Evolutionary conservation across 2,797 vertebrate species (phyloP).

Genomic region (Paguma larvata): DNA sequence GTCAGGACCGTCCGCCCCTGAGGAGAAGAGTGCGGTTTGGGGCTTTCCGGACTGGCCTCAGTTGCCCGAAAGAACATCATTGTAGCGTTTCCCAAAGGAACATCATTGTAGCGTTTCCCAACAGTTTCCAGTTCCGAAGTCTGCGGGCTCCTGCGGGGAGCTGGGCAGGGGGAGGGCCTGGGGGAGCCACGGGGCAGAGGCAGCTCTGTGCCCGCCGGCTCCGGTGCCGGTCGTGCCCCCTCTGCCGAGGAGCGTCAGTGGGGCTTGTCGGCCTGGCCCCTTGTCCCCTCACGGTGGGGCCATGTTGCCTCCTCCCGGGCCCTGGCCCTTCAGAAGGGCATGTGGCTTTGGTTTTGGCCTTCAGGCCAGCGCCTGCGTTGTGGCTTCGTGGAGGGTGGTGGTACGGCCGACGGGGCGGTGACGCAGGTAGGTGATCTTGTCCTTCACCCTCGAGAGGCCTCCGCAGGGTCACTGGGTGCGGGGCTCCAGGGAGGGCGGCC

Average conservation of each 20-base stretch:
- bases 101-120: not conserved
- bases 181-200: not conserved
- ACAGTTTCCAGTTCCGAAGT: not conserved
- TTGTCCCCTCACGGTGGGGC: not conserved
- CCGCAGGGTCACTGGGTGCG: not conserved
- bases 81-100: not conserved
- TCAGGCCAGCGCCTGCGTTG: not conserved
- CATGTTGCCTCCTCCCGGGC: fast-evolving
- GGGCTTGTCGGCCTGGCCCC: fast-evolving
- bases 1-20: fast-evolving
- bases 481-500: too few species aligned
- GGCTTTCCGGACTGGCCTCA: not conserved
- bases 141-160: too few species aligned
- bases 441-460: not conserved
- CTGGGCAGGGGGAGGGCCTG: not conserved
- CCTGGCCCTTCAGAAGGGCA: not conserved
- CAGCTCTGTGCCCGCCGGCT: not conserved
- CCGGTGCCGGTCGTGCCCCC: not conserved
- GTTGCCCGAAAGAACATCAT: not conserved
- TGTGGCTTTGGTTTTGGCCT: not conserved
- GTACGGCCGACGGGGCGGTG: not conserved
- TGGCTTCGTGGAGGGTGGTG: not conserved
- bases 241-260: fast-evolving
- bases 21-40: not conserved
- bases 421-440: too few species aligned